Percentiles rank a stretch among this genome's conserved stretches.
Evolutionary conservation across 2,888 invertebrate genomes (phyloP).

Genomic region (Drosophila koepferae): DNA sequence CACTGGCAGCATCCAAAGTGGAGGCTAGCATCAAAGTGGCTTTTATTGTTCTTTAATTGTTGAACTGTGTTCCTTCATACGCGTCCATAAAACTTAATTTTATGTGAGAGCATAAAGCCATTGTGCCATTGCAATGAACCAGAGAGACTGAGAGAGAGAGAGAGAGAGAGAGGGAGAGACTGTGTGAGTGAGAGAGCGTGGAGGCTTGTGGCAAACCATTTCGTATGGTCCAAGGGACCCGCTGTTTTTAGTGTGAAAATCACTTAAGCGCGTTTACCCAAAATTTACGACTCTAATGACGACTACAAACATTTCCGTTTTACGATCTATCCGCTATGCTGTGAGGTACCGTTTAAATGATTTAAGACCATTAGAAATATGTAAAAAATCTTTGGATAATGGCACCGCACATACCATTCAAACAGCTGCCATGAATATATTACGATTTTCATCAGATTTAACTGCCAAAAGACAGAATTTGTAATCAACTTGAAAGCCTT

Average conservation of each 20-base stretch:
- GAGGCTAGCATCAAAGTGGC: conserved; percentile 64
- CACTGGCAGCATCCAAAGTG: conserved; percentile 1
- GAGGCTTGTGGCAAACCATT: conserved; percentile 3
- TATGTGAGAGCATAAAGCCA: conserved; percentile 54
- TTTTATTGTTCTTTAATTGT: conserved; percentile 82
- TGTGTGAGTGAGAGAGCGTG: background rate
- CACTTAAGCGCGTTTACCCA: conserved; percentile 74
- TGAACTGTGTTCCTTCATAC: conserved; percentile 69
- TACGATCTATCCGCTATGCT: conserved; percentile 51
- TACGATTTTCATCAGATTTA: background rate
- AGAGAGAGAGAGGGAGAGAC: background rate
- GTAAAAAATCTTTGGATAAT: conserved; percentile 7
- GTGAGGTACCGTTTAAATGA: conserved; percentile 53
- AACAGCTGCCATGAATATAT: conserved; percentile 7
- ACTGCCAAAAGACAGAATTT: background rate
- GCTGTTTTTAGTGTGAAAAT: conserved; percentile 77
- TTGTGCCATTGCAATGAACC: conserved; percentile 11
- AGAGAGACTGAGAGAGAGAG: background rate
- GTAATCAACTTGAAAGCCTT: background rate
- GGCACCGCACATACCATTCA: background rate
- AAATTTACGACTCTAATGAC: conserved; percentile 69
- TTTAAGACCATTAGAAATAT: conserved; percentile 49
- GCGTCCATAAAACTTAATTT: conserved; percentile 70
- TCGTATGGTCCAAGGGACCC: conserved; percentile 61
- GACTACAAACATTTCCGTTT: conserved; percentile 58